Evolutionary conservation across 1,140 invertebrate genomes (phyloP).

Genomic region (Drosophila takahashii): DNA sequence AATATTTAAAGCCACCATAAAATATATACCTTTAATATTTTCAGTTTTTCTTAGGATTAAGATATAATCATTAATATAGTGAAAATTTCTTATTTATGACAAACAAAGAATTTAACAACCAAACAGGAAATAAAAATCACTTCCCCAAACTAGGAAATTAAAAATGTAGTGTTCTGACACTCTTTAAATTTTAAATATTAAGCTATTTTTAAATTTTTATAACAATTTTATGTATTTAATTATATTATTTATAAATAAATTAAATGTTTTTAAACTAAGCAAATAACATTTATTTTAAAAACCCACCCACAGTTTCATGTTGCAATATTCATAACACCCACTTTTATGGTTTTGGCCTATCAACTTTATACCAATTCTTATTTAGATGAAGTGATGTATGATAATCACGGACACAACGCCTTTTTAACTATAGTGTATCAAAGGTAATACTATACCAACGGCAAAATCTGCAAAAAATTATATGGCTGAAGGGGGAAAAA

Average conservation of each 20-base stretch:
- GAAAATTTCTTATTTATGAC: neutral
- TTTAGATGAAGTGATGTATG: conserved; percentile 37
- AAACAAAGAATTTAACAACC: neutral
- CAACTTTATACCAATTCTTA: conserved; percentile 28
- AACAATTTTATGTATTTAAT: too few relatives aligned
- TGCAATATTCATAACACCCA: conserved; percentile 31
- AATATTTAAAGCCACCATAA: conserved; percentile 2
- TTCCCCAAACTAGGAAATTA: too few relatives aligned
- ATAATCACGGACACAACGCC: conserved; percentile 39
- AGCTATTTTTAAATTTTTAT: too few relatives aligned
- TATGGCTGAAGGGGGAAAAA: conserved; percentile 37
- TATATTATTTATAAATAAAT: neutral
- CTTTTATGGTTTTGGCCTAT: conserved; percentile 5
- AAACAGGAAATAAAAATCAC: too few relatives aligned
- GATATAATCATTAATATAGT: neutral
- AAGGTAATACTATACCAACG: conserved; percentile 44
- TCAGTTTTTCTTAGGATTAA: neutral
- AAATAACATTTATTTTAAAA: neutral
- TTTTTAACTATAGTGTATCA: conserved; percentile 48
- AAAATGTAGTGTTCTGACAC: too few relatives aligned
- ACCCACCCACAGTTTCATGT: neutral
- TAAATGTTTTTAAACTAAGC: neutral
- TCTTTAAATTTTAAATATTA: too few relatives aligned
- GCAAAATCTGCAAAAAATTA: conserved; percentile 44
- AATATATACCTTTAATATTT: neutral